Evolutionary conservation across 2,888 invertebrate genomes (phyloP).

Genomic region (Tupiocoris notatus): DNA sequence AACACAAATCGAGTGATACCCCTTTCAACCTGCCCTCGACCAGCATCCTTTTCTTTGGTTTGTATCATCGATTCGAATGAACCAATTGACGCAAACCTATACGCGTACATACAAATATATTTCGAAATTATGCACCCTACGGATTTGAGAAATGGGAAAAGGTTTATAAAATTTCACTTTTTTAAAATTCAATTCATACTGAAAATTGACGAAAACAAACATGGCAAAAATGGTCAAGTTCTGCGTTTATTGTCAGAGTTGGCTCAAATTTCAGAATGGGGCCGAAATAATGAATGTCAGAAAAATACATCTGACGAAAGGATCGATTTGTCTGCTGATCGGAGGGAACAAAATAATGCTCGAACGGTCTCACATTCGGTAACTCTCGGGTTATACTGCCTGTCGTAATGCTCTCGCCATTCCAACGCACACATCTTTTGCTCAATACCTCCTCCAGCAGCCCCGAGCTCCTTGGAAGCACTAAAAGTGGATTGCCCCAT

Average conservation of each 20-base stretch:
- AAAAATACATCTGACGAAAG: too few relatives aligned
- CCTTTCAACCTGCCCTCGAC: not conserved
- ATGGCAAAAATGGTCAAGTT: too few relatives aligned
- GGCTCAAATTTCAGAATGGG: too few relatives aligned
- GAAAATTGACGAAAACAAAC: too few relatives aligned
- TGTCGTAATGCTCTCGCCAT: not conserved
- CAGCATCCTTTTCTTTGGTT: not conserved
- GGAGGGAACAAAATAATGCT: not conserved
- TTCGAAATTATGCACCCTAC: not conserved
- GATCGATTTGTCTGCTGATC: too few relatives aligned
- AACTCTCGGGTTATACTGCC: not conserved
- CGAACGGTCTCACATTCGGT: not conserved
- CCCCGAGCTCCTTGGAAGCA: not conserved
- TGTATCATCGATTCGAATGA: not conserved
- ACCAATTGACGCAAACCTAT: not conserved
- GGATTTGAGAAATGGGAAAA: not conserved
- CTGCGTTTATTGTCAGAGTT: too few relatives aligned
- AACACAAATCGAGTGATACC: conserved; percentile 18
- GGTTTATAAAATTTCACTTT: too few relatives aligned
- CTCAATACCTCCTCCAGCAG: not conserved
- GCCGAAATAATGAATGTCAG: too few relatives aligned
- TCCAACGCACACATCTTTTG: not conserved
- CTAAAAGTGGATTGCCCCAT: conserved; percentile 29
- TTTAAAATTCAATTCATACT: too few relatives aligned
- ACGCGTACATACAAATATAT: not conserved